phyloP scores from a whole-genome alignment of 2,113 vertebrate species.

The Coregonus clupeaformis region DNA sequence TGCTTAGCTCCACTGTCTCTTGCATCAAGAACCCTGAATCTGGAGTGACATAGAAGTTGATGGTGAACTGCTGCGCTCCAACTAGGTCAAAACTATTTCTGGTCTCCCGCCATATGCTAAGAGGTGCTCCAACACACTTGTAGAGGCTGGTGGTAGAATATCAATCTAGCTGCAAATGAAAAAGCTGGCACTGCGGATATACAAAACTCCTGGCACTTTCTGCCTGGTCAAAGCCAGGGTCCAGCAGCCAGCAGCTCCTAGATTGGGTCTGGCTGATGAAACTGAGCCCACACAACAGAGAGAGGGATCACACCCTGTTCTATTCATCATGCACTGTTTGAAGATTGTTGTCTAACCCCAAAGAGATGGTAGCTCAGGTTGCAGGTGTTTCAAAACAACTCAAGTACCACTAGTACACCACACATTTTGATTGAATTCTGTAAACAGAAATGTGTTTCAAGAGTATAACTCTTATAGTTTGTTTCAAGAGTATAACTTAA shows the following conservation, averaged over 20 bases:
- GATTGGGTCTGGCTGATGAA: slow-evolving; percentile 11
- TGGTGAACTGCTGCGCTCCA: slow-evolving; percentile 62
- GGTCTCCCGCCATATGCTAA: slow-evolving; percentile 66
- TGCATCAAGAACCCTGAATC: slow-evolving; percentile 36
- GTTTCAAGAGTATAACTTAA: too few relatives aligned
- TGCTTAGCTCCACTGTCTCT: slow-evolving; percentile 37
- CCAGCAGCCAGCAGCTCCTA: slow-evolving; percentile 36
- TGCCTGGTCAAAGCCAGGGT: slow-evolving; percentile 32
- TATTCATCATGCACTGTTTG: slow-evolving; percentile 22
- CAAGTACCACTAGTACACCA: neutral
- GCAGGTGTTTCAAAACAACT: slow-evolving; percentile 18
- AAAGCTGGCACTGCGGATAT: slow-evolving; percentile 52
- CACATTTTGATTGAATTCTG: too few relatives aligned
- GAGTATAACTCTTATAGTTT: too few relatives aligned
- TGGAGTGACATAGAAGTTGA: slow-evolving; percentile 51
- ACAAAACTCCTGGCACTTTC: slow-evolving; percentile 46
- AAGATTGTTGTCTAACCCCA: slow-evolving; percentile 21
- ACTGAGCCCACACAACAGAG: slow-evolving; percentile 17
- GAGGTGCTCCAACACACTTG: slow-evolving; percentile 49
- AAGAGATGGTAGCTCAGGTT: neutral
- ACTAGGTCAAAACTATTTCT: slow-evolving; percentile 77
- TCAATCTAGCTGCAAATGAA: slow-evolving; percentile 58
- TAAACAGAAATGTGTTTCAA: too few relatives aligned
- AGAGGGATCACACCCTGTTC: neutral
- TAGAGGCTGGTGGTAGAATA: slow-evolving; percentile 50